These are phyloP conservation scores for Agrypnus murinus DNA, from an alignment of 2,888 invertebrate genomes.

Conservation along the genomic window DNA sequence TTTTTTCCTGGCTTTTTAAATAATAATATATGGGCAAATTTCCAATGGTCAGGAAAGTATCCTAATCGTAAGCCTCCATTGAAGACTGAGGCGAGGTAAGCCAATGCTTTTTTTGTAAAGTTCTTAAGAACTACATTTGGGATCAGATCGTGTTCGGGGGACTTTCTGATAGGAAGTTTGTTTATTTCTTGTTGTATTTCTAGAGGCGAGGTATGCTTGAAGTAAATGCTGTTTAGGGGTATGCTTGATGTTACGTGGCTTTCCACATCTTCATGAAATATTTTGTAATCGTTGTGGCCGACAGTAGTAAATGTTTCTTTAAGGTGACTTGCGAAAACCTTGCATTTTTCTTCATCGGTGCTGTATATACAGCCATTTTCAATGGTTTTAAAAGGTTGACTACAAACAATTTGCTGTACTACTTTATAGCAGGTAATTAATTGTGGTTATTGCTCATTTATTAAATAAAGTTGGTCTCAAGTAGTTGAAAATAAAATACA, in stretches of 20 bases:
- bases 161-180: constrained; percentile 6
- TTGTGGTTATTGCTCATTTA: no score
- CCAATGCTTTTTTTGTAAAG: constrained; percentile 4
- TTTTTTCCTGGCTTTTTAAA: neutral
- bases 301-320: neutral
- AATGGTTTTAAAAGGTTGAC: no score
- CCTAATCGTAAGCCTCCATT: no score
- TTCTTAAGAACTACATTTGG: neutral
- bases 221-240: neutral
- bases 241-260: no score
- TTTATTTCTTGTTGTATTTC: constrained; percentile 7
- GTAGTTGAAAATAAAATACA: no score
- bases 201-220: neutral
- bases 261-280: no score
- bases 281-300: neutral
- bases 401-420: neutral
- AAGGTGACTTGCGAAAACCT: neutral
- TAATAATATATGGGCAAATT: no score
- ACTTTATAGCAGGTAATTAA: neutral
- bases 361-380: neutral
- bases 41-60: no score
- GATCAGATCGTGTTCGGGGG: neutral
- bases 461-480: no score
- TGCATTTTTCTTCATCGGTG: constrained; percentile 10
- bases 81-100: neutral